phyloP scores from a whole-genome alignment of 2,797 vertebrate species.

The Hippoglossus hippoglossus region DNA sequence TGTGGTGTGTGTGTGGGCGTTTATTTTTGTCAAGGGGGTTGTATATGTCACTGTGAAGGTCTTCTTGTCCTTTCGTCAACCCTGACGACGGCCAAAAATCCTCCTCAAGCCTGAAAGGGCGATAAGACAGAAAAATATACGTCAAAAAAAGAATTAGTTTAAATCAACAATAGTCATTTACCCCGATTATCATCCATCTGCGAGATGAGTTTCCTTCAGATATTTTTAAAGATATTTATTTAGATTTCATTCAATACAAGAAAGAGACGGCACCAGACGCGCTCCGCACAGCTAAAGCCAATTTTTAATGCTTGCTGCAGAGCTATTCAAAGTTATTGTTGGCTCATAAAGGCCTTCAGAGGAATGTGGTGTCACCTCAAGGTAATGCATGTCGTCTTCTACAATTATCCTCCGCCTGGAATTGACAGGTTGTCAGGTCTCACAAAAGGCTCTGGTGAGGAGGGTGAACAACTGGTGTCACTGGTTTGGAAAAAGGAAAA shows the following conservation, averaged over 20 bases:
- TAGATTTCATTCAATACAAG: conserved; percentile 14
- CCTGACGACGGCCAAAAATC: conserved; percentile 45
- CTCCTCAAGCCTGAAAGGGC: conserved; percentile 27
- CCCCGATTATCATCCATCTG: conserved; percentile 17
- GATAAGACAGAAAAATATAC: conserved; percentile 34
- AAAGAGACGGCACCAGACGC: not conserved
- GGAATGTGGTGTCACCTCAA: conserved; percentile 66
- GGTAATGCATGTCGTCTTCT: conserved; percentile 62
- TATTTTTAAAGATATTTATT: conserved; percentile 13
- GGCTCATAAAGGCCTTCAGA: conserved; percentile 48
- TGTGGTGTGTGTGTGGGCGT: conserved; percentile 46
- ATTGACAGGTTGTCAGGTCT: conserved; percentile 70
- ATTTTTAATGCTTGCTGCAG: conserved; percentile 29
- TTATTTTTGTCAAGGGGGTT: conserved; percentile 62
- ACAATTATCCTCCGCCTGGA: conserved; percentile 57
- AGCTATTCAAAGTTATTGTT: conserved; percentile 58
- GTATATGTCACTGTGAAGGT: conserved; percentile 63
- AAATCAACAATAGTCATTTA: conserved; percentile 20
- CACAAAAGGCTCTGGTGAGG: conserved; percentile 73
- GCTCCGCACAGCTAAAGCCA: conserved; percentile 6
- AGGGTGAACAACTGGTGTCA: conserved; percentile 81
- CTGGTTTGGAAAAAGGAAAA: conserved; percentile 77
- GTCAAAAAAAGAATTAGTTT: conserved; percentile 1
- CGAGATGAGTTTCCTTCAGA: conserved; percentile 1
- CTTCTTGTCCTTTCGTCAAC: conserved; percentile 62